These are phyloP conservation scores for Phengaris alcon DNA, from an alignment of 2,888 invertebrate species.

Conservation along the genomic window DNA sequence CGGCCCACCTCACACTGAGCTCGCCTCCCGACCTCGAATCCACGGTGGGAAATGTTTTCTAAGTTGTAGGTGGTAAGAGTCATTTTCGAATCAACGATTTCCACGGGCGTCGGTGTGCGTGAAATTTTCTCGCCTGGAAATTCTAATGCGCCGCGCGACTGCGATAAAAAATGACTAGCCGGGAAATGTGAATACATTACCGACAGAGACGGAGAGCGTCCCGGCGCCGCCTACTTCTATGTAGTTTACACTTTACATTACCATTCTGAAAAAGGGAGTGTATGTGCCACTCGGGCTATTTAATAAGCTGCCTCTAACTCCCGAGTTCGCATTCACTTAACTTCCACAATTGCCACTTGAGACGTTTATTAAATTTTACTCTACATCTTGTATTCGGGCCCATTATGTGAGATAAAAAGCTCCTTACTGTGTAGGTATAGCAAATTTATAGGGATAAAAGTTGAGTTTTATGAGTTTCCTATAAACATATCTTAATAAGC, in stretches of 20 bases:
- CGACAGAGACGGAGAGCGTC: conserved; percentile 59
- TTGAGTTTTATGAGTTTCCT: neutral
- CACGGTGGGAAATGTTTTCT: conserved; percentile 32
- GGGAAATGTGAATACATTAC: conserved; percentile 77
- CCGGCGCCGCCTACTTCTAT: conserved; percentile 52
- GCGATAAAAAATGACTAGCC: conserved; percentile 77
- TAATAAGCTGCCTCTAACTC: conserved; percentile 49
- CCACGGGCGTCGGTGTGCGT: conserved; percentile 54
- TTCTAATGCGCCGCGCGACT: conserved; percentile 77
- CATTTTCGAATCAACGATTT: conserved; percentile 34
- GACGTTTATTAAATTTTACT: conserved; percentile 23
- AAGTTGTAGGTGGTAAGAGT: conserved; percentile 33
- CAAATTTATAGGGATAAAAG: neutral
- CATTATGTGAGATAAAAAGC: neutral
- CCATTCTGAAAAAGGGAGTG: conserved; percentile 64
- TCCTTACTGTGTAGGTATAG: neutral
- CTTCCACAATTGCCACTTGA: conserved; percentile 24
- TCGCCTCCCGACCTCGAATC: conserved; percentile 36
- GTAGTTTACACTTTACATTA: conserved; percentile 68
- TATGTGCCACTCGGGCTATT: conserved; percentile 50
- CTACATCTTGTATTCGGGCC: conserved; percentile 8
- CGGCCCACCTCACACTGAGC: conserved; percentile 48
- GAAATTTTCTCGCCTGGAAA: conserved; percentile 78
- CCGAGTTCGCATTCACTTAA: conserved; percentile 30
- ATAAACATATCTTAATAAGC: neutral